phyloP scores from a whole-genome alignment of 2,797 vertebrate species.

The Helicolenus hilgendorfi region DNA sequence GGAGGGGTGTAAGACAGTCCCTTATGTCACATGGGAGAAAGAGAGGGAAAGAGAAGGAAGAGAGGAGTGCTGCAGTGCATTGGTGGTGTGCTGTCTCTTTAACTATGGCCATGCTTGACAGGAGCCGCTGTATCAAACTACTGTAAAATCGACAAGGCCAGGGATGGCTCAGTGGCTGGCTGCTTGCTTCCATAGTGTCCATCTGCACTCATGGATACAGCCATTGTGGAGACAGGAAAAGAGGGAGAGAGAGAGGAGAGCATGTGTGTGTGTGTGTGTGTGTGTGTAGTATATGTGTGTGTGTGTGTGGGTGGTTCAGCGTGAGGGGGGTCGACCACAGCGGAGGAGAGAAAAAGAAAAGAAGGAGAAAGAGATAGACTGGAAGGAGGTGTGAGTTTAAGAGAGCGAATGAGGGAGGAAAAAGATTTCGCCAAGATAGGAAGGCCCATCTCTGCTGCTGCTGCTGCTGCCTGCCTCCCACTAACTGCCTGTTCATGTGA shows the following conservation, averaged over 20 bases:
- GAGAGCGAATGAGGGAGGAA: constrained; percentile 64
- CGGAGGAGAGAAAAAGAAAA: constrained; percentile 36
- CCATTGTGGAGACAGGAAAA: constrained; percentile 36
- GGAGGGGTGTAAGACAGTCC: constrained; percentile 87
- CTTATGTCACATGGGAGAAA: constrained; percentile 84
- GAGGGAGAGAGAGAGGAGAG: constrained; percentile 36
- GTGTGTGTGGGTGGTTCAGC: constrained; percentile 52
- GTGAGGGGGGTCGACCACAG: constrained; percentile 53
- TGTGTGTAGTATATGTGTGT: not conserved
- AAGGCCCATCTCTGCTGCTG: constrained; percentile 76
- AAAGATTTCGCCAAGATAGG: constrained; percentile 70
- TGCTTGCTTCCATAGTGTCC: constrained; percentile 67
- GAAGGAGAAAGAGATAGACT: constrained; percentile 39
- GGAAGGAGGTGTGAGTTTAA: constrained; percentile 72
- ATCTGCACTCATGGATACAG: constrained; percentile 59
- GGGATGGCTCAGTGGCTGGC: constrained; percentile 57
- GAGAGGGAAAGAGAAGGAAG: constrained; percentile 47
- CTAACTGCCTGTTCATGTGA: constrained; percentile 81
- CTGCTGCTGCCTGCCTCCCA: constrained; percentile 77
- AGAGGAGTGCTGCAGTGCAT: constrained; percentile 82
- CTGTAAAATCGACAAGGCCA: constrained; percentile 79
- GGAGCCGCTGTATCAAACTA: constrained; percentile 83
- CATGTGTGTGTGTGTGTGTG: constrained; percentile 11
- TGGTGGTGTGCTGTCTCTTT: constrained; percentile 81
- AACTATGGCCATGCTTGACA: constrained; percentile 79